Percentiles rank a stretch among this genome's conserved stretches.
phyloP scores from a whole-genome alignment of 2,797 vertebrate species.

The Amphiprion clarkii region DNA sequence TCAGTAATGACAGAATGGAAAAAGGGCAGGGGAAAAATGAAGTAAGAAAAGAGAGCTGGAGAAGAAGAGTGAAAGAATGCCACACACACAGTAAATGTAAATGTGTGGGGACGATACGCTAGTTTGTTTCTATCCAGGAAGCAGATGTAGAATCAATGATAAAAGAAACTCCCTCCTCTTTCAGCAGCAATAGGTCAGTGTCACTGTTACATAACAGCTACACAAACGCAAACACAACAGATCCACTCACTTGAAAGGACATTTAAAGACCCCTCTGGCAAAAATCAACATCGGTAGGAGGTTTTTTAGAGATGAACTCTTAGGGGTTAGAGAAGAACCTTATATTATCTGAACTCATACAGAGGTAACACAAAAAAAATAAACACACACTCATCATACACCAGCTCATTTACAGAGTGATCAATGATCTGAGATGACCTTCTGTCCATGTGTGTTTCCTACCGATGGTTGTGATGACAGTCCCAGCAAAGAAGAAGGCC shows the following conservation, averaged over 20 bases:
- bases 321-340: too few relatives aligned
- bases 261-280: neutral
- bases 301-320: too few relatives aligned
- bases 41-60: neutral
- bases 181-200: neutral
- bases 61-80: neutral
- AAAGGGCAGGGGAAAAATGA: neutral
- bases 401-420: too few relatives aligned
- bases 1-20: neutral
- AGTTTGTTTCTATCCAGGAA: conserved; percentile 33
- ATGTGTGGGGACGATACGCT: neutral
- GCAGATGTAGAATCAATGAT: conserved; percentile 15
- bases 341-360: too few relatives aligned
- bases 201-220: neutral
- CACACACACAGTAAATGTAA: neutral
- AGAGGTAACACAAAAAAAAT: too few relatives aligned
- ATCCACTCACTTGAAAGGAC: neutral
- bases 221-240: conserved; percentile 11
- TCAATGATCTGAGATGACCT: too few relatives aligned
- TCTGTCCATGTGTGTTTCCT: conserved; percentile 62
- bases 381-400: too few relatives aligned
- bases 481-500: conserved; percentile 98
- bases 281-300: too few relatives aligned
- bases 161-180: conserved; percentile 17
- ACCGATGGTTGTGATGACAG: conserved; percentile 99